Percentiles rank a stretch among this genome's conserved stretches.
Conservation (phyloP, 1,140 invertebrate genomes). For the Liolophura sinensis region DNA sequence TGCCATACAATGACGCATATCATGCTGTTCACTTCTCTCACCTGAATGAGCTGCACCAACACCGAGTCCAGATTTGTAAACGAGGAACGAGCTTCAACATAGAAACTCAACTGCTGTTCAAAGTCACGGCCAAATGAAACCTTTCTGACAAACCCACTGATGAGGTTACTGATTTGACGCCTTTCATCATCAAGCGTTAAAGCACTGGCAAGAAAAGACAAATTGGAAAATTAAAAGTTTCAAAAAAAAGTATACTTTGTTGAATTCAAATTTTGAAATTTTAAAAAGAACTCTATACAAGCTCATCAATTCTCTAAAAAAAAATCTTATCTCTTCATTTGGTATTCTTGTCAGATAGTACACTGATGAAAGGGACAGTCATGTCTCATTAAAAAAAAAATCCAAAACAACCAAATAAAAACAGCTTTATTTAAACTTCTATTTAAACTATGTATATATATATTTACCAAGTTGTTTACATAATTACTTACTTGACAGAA, state of each 20-base stretch:
- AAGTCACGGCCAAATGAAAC: constrained; percentile 84
- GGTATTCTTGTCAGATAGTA: constrained; percentile 1
- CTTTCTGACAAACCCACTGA: constrained; percentile 77
- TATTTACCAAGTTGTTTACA: neutral
- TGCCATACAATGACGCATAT: no score
- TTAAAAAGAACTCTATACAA: neutral
- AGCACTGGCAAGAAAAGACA: constrained; percentile 66
- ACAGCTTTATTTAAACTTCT: neutral
- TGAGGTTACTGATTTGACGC: constrained; percentile 80
- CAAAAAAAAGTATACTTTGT: neutral
- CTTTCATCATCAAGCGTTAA: constrained; percentile 92
- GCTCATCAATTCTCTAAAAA: neutral
- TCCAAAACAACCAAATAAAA: no score
- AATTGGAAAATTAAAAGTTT: neutral
- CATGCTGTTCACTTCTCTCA: constrained; percentile 50
- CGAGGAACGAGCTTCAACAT: constrained; percentile 83
- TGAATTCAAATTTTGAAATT: neutral
- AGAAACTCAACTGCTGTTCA: constrained; percentile 90
- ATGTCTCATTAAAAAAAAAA: no score
- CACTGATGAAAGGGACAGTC: neutral
- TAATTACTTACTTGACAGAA: constrained; percentile 78
- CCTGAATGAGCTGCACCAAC: constrained; percentile 82
- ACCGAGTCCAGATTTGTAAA: constrained; percentile 90
- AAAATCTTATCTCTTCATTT: neutral
- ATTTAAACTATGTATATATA: no score